Evolutionary conservation across 2,113 vertebrate genomes (phyloP).

Genomic region (Daphoenositta chrysoptera): DNA sequence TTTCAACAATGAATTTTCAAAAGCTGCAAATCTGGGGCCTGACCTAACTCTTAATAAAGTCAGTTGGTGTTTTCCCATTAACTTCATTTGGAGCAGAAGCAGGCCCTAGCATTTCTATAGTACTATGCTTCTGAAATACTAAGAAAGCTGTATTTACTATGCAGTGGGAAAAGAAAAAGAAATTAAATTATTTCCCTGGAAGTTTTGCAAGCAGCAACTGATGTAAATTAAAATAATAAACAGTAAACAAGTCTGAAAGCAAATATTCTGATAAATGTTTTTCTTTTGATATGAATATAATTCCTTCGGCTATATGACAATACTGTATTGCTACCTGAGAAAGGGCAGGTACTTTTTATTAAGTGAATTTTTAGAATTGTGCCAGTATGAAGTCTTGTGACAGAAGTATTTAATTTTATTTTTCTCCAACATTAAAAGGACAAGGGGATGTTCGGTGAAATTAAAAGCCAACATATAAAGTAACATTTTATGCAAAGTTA

Average conservation of each 20-base stretch:
- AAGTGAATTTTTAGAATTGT: neutral
- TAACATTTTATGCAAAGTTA: neutral
- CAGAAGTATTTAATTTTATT: neutral
- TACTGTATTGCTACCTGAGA: neutral
- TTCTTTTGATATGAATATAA: constrained; percentile 38
- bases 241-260: constrained; percentile 54
- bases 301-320: constrained; percentile 3
- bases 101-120: constrained; percentile 19
- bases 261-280: constrained; percentile 64
- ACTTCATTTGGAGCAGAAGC: constrained; percentile 40
- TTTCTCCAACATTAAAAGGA: neutral
- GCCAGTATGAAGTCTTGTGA: neutral
- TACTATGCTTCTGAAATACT: constrained; percentile 58
- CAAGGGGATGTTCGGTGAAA: neutral
- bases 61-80: constrained; percentile 34
- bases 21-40: constrained; percentile 9
- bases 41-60: constrained; percentile 31
- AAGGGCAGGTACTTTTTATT: neutral
- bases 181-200: constrained; percentile 49
- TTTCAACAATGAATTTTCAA: constrained; percentile 37
- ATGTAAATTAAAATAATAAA: constrained; percentile 64
- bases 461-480: constrained; percentile 11
- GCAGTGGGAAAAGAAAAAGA: constrained; percentile 37
- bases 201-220: constrained; percentile 53
- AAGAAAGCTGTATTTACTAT: constrained; percentile 55